Evolutionary conservation across 1,140 invertebrate species (phyloP), one percentile per base, ranked within the genome.

Genomic region (Drosophila bocqueti): DNA sequence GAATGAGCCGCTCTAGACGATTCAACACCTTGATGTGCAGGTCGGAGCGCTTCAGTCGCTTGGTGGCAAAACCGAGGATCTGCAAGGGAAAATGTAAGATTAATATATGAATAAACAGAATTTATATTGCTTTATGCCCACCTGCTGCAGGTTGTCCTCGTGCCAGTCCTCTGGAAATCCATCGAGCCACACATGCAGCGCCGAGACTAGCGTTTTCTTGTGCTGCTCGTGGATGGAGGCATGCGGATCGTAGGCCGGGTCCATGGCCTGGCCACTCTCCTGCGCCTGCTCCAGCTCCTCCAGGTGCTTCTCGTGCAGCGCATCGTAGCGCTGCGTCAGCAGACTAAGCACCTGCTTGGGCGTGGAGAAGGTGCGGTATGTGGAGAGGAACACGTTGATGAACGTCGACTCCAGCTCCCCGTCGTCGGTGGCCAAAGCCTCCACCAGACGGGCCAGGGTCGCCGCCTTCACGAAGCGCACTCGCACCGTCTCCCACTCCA

Each of bases 401-500:
- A 99, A 99, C 10, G 98, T 99, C 42, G 98, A 99, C 94, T 99
- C 98, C 77, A 99, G 94, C 93, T 99, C 98, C 36, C 98, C 98
- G 87, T 98, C 97, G 86, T 98, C 97, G 50, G 97, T 98, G 47
- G 97, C 96, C 74, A 99, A 93, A 73, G 97, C 97, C 93, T 99
- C 98, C 21, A 99, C 97, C 61, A 99, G 94, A 82, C 96, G 96
- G 78, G 98, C 96, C 61, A 99, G 95, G 1, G 98, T 99, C n/a
- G 98, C 99, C 2, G 98, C 98, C 94, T 99, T 99, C 43, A 99
- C 95, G 76, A 99, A 97, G 49, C 98, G 95, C 21, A 99, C 97
- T 67, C 98, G 95, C 65, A 99, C 97, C n/a, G 98, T 99, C 94
- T 99, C 98, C 99, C 99, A 99, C 95, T 99, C 98, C 86, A 99